Conservation (phyloP, 1,140 invertebrate genomes). For the Leptinotarsa lineolata region DNA sequence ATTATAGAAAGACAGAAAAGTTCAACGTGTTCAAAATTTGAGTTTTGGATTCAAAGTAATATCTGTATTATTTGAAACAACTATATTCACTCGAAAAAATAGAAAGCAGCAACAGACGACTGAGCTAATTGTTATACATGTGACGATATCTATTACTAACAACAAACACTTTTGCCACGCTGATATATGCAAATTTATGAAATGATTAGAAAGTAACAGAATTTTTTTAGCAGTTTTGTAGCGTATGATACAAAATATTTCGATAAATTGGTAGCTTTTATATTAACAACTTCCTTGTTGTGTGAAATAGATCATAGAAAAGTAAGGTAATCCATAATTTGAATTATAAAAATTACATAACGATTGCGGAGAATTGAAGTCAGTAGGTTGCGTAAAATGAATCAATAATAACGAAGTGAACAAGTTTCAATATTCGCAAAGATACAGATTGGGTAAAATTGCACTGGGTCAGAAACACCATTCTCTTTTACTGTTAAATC, state of each 20-base stretch:
- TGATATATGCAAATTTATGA: background rate
- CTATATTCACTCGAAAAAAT: too few species aligned
- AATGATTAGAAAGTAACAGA: conserved; percentile 14
- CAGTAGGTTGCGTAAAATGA: conserved; percentile 12
- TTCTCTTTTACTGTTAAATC: conserved; percentile 20
- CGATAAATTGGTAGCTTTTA: background rate
- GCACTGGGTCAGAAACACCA: background rate
- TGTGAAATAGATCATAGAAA: conserved; percentile 7
- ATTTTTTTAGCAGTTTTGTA: background rate
- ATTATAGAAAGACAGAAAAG: too few species aligned
- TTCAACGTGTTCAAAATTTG: too few species aligned
- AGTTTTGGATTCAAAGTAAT: too few species aligned
- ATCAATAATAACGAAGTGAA: conserved; percentile 15
- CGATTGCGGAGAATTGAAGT: conserved; percentile 11
- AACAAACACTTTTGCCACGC: too few species aligned
- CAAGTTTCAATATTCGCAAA: background rate
- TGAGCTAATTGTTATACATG: too few species aligned
- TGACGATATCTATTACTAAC: background rate
- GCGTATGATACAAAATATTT: background rate
- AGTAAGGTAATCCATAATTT: conserved; percentile 3
- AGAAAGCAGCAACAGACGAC: too few species aligned
- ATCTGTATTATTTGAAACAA: too few species aligned
- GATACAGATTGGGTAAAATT: conserved; percentile 9
- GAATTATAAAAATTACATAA: conserved; percentile 12
- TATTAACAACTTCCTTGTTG: conserved; percentile 11